Conservation (phyloP, 2,797 vertebrate genomes). For the Zenarchopterus dispar region DNA sequence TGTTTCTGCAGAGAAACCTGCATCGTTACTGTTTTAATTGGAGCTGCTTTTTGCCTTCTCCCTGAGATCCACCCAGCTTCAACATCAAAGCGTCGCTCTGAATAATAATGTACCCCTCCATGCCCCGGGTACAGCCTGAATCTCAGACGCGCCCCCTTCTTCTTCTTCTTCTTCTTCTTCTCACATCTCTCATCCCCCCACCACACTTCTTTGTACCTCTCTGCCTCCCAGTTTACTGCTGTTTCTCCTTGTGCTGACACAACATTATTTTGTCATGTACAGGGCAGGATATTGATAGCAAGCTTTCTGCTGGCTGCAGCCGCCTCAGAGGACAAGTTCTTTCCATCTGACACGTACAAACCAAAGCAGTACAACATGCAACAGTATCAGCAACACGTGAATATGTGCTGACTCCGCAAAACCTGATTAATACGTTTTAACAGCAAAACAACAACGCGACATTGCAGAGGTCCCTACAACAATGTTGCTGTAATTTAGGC, state of each 20-base stretch:
- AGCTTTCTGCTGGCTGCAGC: slow-evolving; percentile 11
- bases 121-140: slow-evolving; percentile 77
- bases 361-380: too few species aligned
- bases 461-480: not conserved
- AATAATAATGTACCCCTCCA: slow-evolving; percentile 76
- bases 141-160: slow-evolving; percentile 32
- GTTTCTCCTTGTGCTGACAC: slow-evolving; percentile 64
- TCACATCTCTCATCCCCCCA: slow-evolving; percentile 15
- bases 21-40: slow-evolving; percentile 80
- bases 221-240: slow-evolving; percentile 56
- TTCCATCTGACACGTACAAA: slow-evolving; percentile 3
- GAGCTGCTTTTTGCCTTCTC: slow-evolving; percentile 69
- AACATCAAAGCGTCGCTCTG: slow-evolving; percentile 77
- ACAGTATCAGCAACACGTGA: not conserved
- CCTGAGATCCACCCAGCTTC: slow-evolving; percentile 70
- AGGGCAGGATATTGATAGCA: slow-evolving; percentile 27
- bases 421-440: slow-evolving; percentile 1
- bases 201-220: slow-evolving; percentile 59
- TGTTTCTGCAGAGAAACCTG: slow-evolving; percentile 67
- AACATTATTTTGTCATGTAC: slow-evolving; percentile 61
- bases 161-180: slow-evolving; percentile 13
- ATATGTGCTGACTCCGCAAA: not conserved
- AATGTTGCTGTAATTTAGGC: not conserved
- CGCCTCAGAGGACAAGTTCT: slow-evolving; percentile 12
- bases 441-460: not conserved